phyloP scores from a whole-genome alignment of 2,888 invertebrate genomes.

The Glaucopsyche alexis region DNA sequence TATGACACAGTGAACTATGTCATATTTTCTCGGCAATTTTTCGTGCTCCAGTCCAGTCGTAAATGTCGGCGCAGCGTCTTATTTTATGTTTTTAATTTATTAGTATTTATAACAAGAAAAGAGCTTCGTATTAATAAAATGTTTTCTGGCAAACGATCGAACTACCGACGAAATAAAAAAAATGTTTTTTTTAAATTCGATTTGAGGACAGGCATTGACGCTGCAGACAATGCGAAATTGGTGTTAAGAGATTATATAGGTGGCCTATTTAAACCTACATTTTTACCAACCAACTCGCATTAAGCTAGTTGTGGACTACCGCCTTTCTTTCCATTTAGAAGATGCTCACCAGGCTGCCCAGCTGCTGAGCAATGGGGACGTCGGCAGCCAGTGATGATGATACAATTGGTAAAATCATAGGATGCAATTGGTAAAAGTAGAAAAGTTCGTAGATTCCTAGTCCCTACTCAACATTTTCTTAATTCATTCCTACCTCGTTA shows the following conservation, averaged over 20 bases:
- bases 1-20: background rate
- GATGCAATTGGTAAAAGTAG: no score
- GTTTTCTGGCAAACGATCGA: slow-evolving; percentile 11
- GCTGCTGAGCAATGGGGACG: no score
- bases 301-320: no score
- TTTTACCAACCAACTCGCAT: background rate
- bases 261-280: background rate
- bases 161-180: background rate
- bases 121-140: slow-evolving; percentile 13
- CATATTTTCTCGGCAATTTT: slow-evolving; percentile 1
- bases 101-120: background rate
- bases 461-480: no score
- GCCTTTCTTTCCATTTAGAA: no score
- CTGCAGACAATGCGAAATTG: background rate
- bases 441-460: no score
- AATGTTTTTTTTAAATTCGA: background rate
- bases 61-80: slow-evolving; percentile 21
- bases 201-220: background rate
- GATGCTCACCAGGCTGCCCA: no score
- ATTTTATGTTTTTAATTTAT: slow-evolving; percentile 1
- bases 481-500: no score
- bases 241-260: background rate
- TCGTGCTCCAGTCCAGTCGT: background rate
- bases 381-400: no score
- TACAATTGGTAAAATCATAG: no score